phyloP scores from a whole-genome alignment of 2,113 vertebrate species.

The Prochilodus magdalenae region DNA sequence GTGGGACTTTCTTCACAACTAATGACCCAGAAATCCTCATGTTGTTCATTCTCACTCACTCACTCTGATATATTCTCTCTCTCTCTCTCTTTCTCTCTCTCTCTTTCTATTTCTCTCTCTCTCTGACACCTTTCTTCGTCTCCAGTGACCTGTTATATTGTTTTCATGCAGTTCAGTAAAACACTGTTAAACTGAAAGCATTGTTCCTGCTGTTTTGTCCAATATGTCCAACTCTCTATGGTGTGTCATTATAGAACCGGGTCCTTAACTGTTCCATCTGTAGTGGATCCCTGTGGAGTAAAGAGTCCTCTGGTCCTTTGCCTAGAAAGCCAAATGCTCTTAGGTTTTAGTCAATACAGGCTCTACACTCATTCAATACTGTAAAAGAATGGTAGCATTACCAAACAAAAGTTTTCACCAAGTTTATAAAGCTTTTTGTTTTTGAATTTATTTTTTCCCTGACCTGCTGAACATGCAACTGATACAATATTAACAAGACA shows the following conservation, averaged over 20 bases:
- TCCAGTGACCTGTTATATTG: slow-evolving; percentile 77
- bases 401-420: neutral
- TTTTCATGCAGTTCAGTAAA: slow-evolving; percentile 69
- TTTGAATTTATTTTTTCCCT: neutral
- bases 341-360: slow-evolving; percentile 15
- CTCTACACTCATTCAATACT: neutral
- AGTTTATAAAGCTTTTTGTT: neutral
- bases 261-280: slow-evolving; percentile 73
- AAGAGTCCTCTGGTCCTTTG: slow-evolving; percentile 57
- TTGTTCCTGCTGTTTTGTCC: slow-evolving; percentile 68
- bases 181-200: slow-evolving; percentile 72
- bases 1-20: slow-evolving; percentile 41
- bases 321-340: slow-evolving; percentile 21
- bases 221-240: slow-evolving; percentile 66
- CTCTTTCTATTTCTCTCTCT: slow-evolving; percentile 47
- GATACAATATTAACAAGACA: too few relatives aligned
- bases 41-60: neutral
- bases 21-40: slow-evolving; percentile 60
- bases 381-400: neutral
- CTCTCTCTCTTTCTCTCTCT: slow-evolving; percentile 53
- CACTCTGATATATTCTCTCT: neutral
- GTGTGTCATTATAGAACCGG: slow-evolving; percentile 64
- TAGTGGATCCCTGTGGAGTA: slow-evolving; percentile 59
- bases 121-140: slow-evolving; percentile 56
- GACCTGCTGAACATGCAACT: neutral